Percentiles rank a stretch among this genome's conserved stretches.
Evolutionary conservation across 1,140 invertebrate species (phyloP).

Genomic region (Procambarus virginalis): DNA sequence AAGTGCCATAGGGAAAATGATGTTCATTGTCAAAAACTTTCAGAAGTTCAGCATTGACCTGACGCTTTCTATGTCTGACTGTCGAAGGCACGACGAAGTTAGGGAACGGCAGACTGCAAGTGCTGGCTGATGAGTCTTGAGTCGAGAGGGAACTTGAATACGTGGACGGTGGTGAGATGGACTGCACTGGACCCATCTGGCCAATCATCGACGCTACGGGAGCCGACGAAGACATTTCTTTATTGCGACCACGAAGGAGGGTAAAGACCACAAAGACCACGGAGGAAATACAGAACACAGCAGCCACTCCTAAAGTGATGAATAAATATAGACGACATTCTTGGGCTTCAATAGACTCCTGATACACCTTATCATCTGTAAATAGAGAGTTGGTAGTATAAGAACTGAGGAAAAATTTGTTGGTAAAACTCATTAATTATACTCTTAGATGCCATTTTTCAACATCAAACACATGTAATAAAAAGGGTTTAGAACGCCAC

Average conservation of each 20-base stretch:
- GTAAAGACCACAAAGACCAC: conserved; percentile 65
- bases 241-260: conserved; percentile 38
- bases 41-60: conserved; percentile 65
- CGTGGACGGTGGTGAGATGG: background rate
- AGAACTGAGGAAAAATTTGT: no score
- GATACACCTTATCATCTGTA: conserved; percentile 26
- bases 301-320: conserved; percentile 68
- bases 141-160: background rate
- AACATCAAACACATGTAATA: no score
- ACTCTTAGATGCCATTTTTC: no score
- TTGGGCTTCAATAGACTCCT: conserved; percentile 40
- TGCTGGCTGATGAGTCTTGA: background rate
- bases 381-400: background rate
- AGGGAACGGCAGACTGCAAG: conserved; percentile 18
- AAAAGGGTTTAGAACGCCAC: no score
- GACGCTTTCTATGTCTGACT: conserved; percentile 61
- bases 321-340: conserved; percentile 71
- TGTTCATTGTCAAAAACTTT: conserved; percentile 53
- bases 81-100: conserved; percentile 62
- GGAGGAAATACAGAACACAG: conserved; percentile 67
- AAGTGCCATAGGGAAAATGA: conserved; percentile 14
- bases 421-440: no score
- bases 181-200: background rate
- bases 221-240: background rate
- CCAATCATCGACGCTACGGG: background rate